Conservation (phyloP, 2,888 invertebrate genomes). For the Agrochola lota region DNA sequence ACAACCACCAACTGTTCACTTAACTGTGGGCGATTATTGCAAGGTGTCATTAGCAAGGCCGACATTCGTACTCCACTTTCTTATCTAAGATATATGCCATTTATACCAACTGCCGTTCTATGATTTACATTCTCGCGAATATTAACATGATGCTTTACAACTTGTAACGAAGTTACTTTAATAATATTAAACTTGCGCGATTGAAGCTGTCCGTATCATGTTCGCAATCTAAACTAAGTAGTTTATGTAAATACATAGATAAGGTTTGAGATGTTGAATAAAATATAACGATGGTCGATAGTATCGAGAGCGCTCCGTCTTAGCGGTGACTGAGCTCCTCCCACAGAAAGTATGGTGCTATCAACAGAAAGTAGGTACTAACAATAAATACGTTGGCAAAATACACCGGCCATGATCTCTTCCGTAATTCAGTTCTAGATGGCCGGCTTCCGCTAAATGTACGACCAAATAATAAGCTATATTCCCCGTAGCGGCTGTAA, state of each 20-base stretch:
- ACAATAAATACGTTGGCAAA: slow-evolving; percentile 72
- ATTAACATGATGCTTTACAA: slow-evolving; percentile 26
- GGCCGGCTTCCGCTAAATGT: slow-evolving; percentile 38
- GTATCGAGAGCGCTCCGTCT: slow-evolving; percentile 47
- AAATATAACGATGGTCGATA: slow-evolving; percentile 56
- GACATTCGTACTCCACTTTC: slow-evolving; percentile 64
- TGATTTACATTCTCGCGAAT: slow-evolving; percentile 49
- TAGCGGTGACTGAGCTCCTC: slow-evolving; percentile 47
- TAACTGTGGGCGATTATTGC: slow-evolving; percentile 65
- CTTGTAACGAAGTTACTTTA: slow-evolving; percentile 25
- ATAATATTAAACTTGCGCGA: slow-evolving; percentile 34
- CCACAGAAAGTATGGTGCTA: slow-evolving; percentile 63
- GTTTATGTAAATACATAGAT: slow-evolving; percentile 57
- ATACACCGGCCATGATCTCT: slow-evolving; percentile 66
- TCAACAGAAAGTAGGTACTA: slow-evolving; percentile 64
- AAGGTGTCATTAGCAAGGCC: slow-evolving; percentile 70
- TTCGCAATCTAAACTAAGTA: slow-evolving; percentile 50
- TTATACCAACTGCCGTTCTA: slow-evolving; percentile 50
- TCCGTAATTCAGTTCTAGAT: slow-evolving; percentile 69
- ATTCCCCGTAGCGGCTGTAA: slow-evolving; percentile 29
- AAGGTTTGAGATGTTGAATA: slow-evolving; percentile 51
- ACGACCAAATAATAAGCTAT: slow-evolving; percentile 55
- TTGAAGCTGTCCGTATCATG: slow-evolving; percentile 29
- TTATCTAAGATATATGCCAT: slow-evolving; percentile 51
- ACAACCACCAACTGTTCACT: too few relatives aligned